Percentiles rank a stretch among this genome's conserved stretches.
These are phyloP conservation scores for Ptilorrhoa leucosticta DNA, from an alignment of 2,113 vertebrate species.

Conservation along the genomic window DNA sequence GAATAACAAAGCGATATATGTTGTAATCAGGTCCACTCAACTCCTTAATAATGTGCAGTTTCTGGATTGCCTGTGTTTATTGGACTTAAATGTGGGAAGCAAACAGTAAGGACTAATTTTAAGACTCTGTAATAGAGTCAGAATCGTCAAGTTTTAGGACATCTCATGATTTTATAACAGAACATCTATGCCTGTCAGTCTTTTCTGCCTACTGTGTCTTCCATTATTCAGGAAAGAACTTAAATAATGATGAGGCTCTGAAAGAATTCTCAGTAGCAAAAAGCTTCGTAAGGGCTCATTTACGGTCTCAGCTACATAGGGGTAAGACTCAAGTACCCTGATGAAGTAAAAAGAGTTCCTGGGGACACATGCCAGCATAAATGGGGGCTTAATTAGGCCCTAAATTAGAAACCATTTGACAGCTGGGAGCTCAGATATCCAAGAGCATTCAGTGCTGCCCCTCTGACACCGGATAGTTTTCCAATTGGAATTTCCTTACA, in stretches of 20 bases:
- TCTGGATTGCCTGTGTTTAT: neutral
- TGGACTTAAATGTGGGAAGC: neutral
- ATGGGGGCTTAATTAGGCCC: neutral
- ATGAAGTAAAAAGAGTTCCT: neutral
- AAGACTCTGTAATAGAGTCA: neutral
- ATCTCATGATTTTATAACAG: neutral
- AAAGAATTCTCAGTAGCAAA: constrained; percentile 20
- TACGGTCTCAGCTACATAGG: neutral
- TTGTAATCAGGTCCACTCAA: neutral
- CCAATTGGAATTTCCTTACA: neutral
- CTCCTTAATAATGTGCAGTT: neutral
- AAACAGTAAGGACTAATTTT: neutral
- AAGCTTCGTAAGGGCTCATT: neutral
- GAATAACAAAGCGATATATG: neutral
- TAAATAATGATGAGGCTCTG: constrained; percentile 13
- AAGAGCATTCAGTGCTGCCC: neutral
- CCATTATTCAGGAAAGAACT: constrained; percentile 14
- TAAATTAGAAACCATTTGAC: constrained; percentile 29
- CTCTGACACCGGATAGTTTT: neutral
- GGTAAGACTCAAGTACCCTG: neutral
- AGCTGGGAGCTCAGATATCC: neutral
- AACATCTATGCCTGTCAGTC: neutral
- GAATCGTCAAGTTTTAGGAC: neutral
- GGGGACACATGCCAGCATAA: neutral
- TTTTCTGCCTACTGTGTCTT: neutral